These are phyloP conservation scores for Fistularia commersonii DNA, from an alignment of 2,797 vertebrate genomes.

Conservation along the genomic window DNA sequence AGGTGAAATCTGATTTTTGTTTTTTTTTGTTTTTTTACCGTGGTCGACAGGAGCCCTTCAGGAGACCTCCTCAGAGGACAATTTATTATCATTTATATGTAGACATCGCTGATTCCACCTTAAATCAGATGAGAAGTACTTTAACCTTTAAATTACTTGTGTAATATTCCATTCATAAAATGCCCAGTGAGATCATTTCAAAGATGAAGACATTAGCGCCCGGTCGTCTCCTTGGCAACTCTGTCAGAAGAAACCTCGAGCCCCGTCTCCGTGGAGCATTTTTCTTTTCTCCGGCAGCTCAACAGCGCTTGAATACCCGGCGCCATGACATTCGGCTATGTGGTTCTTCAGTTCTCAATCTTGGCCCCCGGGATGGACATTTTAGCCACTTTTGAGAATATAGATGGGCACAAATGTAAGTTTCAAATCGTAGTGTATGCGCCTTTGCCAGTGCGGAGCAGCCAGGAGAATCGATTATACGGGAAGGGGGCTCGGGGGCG, in stretches of 20 bases:
- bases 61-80: too few species aligned
- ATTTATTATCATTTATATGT: too few species aligned
- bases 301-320: slow-evolving; percentile 8
- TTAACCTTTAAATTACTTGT: slow-evolving; percentile 13
- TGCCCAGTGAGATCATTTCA: slow-evolving; percentile 28
- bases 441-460: slow-evolving; percentile 43
- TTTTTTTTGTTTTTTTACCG: too few species aligned
- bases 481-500: slow-evolving; percentile 3
- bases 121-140: slow-evolving; percentile 3
- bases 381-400: slow-evolving; percentile 7
- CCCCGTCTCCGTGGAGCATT: slow-evolving; percentile 38
- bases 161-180: slow-evolving; percentile 27
- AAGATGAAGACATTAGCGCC: slow-evolving; percentile 34
- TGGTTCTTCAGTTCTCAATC: slow-evolving; percentile 13
- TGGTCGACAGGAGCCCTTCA: too few species aligned
- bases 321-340: slow-evolving; percentile 9
- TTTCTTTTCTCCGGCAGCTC: slow-evolving; percentile 14
- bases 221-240: slow-evolving; percentile 24
- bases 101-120: slow-evolving; percentile 3
- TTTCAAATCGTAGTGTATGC: slow-evolving; percentile 19
- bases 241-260: slow-evolving; percentile 7
- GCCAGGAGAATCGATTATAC: slow-evolving; percentile 58
- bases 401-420: too few species aligned
- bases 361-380: slow-evolving; percentile 14
- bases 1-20: too few species aligned